A percentile compares a stretch with the other conserved stretches of the same genome.
phyloP scores from a whole-genome alignment of 2,113 vertebrate species.

The Indicator indicator region DNA sequence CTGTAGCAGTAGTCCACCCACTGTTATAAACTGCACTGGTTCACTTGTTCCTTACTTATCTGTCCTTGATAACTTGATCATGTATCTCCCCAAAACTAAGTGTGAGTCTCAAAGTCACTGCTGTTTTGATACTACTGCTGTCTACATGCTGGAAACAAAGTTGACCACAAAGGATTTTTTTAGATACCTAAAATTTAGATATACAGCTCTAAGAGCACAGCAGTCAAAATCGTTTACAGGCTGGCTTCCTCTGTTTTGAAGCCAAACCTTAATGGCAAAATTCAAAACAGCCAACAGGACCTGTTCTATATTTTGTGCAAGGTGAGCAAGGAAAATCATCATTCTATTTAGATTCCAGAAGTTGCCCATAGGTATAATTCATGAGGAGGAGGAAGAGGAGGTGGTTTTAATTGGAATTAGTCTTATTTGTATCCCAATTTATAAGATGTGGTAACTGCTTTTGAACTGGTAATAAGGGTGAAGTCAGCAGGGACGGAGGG shows the following conservation, averaged over 20 bases:
- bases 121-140: conserved; percentile 1
- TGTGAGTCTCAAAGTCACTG: neutral
- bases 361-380: neutral
- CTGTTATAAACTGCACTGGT: neutral
- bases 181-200: conserved; percentile 31
- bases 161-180: conserved; percentile 28
- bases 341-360: neutral
- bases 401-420: neutral
- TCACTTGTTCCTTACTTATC: neutral
- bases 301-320: conserved; percentile 19
- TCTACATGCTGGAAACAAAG: neutral
- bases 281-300: conserved; percentile 18
- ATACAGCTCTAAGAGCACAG: neutral
- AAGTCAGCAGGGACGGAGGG: neutral
- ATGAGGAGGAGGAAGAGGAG: neutral
- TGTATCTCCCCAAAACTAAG: neutral
- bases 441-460: neutral
- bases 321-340: conserved; percentile 10
- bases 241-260: conserved; percentile 37
- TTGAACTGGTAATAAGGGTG: neutral
- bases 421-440: neutral
- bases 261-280: conserved; percentile 35
- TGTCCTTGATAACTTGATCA: neutral
- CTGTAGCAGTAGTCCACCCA: neutral
- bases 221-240: neutral